Base-by-base conservation (phyloP, 2,113 vertebrate genomes). In the Sterna hirundo region DNA sequence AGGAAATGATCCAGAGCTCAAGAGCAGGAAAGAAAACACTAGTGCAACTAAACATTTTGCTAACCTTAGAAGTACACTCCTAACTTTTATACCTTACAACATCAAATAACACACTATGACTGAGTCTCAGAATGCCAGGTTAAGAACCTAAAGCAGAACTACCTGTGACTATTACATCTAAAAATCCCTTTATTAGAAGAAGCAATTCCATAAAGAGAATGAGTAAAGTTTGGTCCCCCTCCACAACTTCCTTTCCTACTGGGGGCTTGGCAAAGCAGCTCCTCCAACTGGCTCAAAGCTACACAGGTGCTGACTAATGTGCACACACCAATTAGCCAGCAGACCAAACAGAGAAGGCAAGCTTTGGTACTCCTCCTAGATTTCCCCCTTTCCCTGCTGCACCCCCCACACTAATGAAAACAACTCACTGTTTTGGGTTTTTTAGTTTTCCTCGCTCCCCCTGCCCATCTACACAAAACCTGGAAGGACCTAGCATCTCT, bases 401-500 rank as follows among this genome's bases (percentile, higher is more conserved):
- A n/a, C n/a, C n/a, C n/a, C n/a, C n/a, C n/a, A n/a, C n/a, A n/a
- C n/a, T n/a, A n/a, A n/a, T n/a, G n/a, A n/a, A n/a, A n/a, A n/a
- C n/a, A n/a, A n/a, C n/a, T 86, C 1, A 34, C 10, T 36, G 15
- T 16, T 61, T 4, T 3, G 4, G 1, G 2, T 22, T 74, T 83
- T 44, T 16, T 22, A 15, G 51, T 46, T 46, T 70, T 2, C n/a
- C 38, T 65, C 12, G 5, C 8, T 68, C 51, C 8, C 6, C 8
- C 23, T 36, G 11, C 25, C 15, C 29, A 51, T 7, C 11, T 46
- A 82, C 3, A 3, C 21, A 54, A 42, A 62, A 47, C 32, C 1
- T 8, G 8, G 32, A 69, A 68, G 47, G 60, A 51, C 8, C 12
- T 15, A 16, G 5, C 11, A 6, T 15, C 29, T n/a, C 13, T 19